Percentiles rank a stretch among this genome's conserved stretches.
Conservation (phyloP, 2,888 invertebrate genomes). For the Amphipyra berbera region DNA sequence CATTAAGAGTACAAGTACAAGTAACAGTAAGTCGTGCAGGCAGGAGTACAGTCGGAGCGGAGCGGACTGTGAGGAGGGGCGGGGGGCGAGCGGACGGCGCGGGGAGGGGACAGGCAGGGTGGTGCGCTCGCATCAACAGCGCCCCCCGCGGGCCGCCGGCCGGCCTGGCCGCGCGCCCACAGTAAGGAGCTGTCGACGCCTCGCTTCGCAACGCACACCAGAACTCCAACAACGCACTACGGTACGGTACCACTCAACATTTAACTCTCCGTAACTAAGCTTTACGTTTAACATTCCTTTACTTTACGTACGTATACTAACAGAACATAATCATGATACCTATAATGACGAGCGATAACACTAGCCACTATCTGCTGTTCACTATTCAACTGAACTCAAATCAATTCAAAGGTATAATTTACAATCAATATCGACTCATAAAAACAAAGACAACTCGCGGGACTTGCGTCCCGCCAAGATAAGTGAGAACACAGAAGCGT, state of each 20-base stretch:
- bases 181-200: constrained; percentile 80
- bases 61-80: constrained; percentile 71
- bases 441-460: constrained; percentile 87
- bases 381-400: constrained; percentile 89
- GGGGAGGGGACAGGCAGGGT: constrained; percentile 59
- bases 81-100: constrained; percentile 61
- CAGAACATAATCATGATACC: constrained; percentile 89
- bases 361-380: constrained; percentile 90
- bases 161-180: constrained; percentile 59
- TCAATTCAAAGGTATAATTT: constrained; percentile 86
- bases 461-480: constrained; percentile 89
- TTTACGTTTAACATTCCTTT: constrained; percentile 88
- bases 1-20: constrained; percentile 85
- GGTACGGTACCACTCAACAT: constrained; percentile 89
- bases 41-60: constrained; percentile 75
- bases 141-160: constrained; percentile 61
- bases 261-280: constrained; percentile 87
- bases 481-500: constrained; percentile 91
- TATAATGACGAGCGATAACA: constrained; percentile 89
- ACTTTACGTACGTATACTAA: constrained; percentile 84
- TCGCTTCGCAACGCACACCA: constrained; percentile 75
- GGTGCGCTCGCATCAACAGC: constrained; percentile 72
- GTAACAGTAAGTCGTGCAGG: constrained; percentile 87
- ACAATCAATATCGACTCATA: constrained; percentile 88
- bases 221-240: constrained; percentile 88